A percentile compares a stretch with the other conserved stretches of the same genome.
Evolutionary conservation across 2,113 vertebrate genomes (phyloP).

Genomic region (Deroptyus accipitrinus): DNA sequence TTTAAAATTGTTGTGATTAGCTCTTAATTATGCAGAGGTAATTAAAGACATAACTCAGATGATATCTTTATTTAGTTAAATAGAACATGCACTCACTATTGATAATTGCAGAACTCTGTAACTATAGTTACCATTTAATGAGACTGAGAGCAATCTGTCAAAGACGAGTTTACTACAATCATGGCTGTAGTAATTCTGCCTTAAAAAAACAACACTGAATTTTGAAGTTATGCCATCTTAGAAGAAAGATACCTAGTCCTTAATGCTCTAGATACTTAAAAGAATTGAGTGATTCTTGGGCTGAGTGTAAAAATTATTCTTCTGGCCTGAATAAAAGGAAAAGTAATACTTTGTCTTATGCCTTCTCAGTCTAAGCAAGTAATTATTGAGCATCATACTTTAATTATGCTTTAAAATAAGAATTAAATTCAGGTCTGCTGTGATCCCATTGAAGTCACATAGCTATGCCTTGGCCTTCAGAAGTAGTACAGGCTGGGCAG

Average conservation of each 20-base stretch:
- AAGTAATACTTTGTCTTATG: not conserved
- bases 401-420: not conserved
- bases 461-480: not conserved
- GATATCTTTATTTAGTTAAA: not conserved
- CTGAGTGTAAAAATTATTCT: not conserved
- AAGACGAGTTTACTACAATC: not conserved
- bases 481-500: not conserved
- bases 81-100: not conserved
- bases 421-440: not conserved
- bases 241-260: not conserved
- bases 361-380: not conserved
- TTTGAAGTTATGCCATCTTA: not conserved
- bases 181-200: not conserved
- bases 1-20: not conserved
- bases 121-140: not conserved
- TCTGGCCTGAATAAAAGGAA: not conserved
- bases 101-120: not conserved
- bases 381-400: not conserved
- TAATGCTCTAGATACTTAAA: not conserved
- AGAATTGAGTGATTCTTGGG: not conserved
- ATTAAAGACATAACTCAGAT: conserved; percentile 9
- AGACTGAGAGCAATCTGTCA: not conserved
- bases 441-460: not conserved
- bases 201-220: not conserved
- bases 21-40: not conserved